Conservation (phyloP, 2,797 vertebrate genomes). For the Fundulus diaphanus region DNA sequence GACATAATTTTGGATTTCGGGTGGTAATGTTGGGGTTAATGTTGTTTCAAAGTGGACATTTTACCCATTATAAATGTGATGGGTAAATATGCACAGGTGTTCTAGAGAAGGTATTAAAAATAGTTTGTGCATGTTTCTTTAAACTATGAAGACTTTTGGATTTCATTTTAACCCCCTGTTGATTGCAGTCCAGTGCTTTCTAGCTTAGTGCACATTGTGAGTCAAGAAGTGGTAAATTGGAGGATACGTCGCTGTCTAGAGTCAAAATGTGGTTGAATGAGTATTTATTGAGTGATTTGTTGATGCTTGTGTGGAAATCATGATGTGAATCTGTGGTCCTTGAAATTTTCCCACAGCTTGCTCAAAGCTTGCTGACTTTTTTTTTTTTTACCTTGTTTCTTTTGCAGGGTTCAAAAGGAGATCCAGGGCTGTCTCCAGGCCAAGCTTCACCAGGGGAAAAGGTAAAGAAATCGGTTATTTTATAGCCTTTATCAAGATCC, state of each 20-base stretch:
- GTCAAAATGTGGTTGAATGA: neutral
- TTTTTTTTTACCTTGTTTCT: constrained; percentile 46
- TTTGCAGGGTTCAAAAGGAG: constrained; percentile 91
- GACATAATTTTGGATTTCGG: constrained; percentile 15
- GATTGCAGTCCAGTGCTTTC: neutral
- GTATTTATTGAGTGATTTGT: neutral
- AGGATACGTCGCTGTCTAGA: neutral
- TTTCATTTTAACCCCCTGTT: neutral
- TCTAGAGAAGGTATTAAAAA: neutral
- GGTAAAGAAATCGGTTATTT: constrained; percentile 76
- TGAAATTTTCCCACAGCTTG: neutral
- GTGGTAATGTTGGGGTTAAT: constrained; percentile 15
- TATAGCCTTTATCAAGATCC: no score
- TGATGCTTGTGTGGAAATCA: neutral
- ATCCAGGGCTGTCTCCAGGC: constrained; percentile 91
- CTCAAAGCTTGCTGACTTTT: constrained; percentile 5
- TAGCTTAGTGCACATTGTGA: neutral
- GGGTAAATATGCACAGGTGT: neutral
- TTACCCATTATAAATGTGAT: neutral
- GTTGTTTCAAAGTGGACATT: constrained; percentile 3
- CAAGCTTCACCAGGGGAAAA: constrained; percentile 87
- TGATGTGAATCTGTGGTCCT: neutral
- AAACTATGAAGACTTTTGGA: neutral
- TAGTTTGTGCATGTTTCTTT: neutral
- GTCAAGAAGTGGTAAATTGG: neutral